Evolutionary conservation across 2,113 vertebrate genomes (phyloP).

Genomic region (Empidonax alnorum): DNA sequence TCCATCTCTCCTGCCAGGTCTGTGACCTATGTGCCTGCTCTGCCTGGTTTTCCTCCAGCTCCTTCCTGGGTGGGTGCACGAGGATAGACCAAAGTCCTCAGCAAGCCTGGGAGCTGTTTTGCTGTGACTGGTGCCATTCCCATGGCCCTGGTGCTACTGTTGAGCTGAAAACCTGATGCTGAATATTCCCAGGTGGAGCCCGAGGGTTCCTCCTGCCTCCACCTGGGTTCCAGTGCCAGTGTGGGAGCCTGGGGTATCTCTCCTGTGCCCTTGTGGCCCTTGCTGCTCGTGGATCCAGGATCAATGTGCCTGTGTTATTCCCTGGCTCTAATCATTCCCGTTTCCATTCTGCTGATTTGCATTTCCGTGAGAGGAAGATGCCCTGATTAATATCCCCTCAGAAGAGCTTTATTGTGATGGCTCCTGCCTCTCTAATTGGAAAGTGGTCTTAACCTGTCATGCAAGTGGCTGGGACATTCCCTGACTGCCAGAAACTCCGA

Average conservation of each 20-base stretch:
- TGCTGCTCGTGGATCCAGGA: not conserved
- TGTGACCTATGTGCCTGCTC: accelerated
- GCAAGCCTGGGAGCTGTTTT: not conserved
- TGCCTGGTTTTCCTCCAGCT: not conserved
- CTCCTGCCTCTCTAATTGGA: conserved; percentile 66
- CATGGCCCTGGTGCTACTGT: not conserved
- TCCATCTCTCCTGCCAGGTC: not conserved
- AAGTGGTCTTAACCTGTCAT: conserved; percentile 66
- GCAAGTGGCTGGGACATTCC: conserved; percentile 23
- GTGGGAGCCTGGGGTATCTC: not conserved
- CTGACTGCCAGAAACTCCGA: not conserved
- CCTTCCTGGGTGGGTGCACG: not conserved
- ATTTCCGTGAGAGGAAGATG: conserved; percentile 64
- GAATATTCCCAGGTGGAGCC: not conserved
- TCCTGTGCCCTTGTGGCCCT: not conserved
- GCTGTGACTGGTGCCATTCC: not conserved
- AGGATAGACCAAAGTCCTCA: not conserved
- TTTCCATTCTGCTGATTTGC: conserved; percentile 67
- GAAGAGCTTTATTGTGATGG: conserved; percentile 62
- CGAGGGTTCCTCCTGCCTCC: accelerated
- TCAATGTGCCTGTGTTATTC: not conserved
- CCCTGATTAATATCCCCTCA: conserved; percentile 72
- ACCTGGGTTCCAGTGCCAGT: accelerated
- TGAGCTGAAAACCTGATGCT: not conserved
- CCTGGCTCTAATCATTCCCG: conserved; percentile 35